Percentiles rank a stretch among this genome's conserved stretches.
phyloP scores from a whole-genome alignment of 2,797 vertebrate genomes.

The Darevskia nairensis region DNA sequence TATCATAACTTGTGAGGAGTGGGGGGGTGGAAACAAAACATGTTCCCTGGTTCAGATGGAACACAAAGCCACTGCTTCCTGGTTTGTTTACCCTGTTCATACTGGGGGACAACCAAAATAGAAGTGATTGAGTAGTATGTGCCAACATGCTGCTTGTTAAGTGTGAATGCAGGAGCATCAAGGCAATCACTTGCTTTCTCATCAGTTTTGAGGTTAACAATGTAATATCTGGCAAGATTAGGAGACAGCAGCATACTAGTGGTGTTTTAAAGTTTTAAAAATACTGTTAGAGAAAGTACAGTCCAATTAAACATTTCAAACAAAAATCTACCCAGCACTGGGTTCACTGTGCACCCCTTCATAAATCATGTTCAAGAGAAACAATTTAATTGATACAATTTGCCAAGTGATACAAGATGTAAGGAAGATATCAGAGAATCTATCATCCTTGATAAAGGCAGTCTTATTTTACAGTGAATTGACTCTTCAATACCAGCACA shows the following conservation, averaged over 20 bases:
- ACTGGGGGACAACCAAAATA: too few species aligned
- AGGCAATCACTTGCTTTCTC: neutral
- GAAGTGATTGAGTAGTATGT: too few species aligned
- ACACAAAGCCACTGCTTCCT: too few species aligned
- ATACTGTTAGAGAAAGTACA: neutral
- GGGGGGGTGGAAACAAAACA: too few species aligned
- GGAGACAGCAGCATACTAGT: neutral
- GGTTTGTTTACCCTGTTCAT: too few species aligned
- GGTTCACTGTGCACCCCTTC: neutral
- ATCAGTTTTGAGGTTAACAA: neutral
- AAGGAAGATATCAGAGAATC: conserved; percentile 55
- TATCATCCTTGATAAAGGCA: conserved; percentile 31
- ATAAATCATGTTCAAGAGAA: neutral
- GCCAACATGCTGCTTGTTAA: too few species aligned
- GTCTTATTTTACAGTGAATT: conserved; percentile 45
- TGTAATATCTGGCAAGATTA: conserved; percentile 4
- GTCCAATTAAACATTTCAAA: neutral
- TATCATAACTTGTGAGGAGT: too few species aligned
- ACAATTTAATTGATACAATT: conserved; percentile 10
- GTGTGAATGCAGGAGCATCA: neutral
- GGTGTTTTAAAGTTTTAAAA: neutral
- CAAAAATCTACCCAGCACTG: conserved; percentile 20
- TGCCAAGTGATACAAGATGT: conserved; percentile 27
- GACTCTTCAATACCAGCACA: neutral
- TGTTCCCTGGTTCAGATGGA: too few species aligned